Percentiles rank a stretch among this genome's conserved stretches.
phyloP scores from a whole-genome alignment of 2,888 invertebrate species.

The Limnephilus lunatus region DNA sequence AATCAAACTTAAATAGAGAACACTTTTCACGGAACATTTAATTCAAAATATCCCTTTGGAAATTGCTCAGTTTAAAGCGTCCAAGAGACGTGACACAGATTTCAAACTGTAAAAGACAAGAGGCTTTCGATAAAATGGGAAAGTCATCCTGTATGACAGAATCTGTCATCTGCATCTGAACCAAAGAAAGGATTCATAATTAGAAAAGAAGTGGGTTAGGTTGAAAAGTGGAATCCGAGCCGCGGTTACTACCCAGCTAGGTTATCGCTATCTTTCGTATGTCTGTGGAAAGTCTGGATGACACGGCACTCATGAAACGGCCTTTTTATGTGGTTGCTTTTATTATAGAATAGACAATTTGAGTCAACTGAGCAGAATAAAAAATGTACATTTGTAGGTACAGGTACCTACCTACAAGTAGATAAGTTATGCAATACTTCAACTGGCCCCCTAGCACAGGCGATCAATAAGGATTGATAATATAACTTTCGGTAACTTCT shows the following conservation, averaged over 20 bases:
- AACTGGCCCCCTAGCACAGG: no score
- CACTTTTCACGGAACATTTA: constrained; percentile 14
- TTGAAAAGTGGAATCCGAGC: neutral
- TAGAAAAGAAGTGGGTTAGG: neutral
- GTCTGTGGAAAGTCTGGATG: neutral
- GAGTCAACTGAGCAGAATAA: no score
- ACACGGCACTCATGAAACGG: neutral
- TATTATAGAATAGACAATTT: no score
- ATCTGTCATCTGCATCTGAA: neutral
- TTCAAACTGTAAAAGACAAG: neutral
- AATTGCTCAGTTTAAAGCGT: neutral
- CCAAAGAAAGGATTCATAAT: neutral
- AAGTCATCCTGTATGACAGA: neutral
- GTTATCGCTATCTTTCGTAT: neutral
- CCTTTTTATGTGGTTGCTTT: neutral
- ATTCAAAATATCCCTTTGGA: neutral
- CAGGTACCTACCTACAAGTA: no score
- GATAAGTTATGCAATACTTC: no score
- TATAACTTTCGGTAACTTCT: no score
- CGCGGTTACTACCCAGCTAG: neutral
- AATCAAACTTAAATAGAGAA: constrained; percentile 30
- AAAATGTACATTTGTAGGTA: no score
- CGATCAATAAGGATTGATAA: no score
- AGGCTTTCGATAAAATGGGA: neutral
- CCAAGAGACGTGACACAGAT: neutral